Conservation (phyloP, 2,113 vertebrate genomes). For the Siniperca knerii region DNA sequence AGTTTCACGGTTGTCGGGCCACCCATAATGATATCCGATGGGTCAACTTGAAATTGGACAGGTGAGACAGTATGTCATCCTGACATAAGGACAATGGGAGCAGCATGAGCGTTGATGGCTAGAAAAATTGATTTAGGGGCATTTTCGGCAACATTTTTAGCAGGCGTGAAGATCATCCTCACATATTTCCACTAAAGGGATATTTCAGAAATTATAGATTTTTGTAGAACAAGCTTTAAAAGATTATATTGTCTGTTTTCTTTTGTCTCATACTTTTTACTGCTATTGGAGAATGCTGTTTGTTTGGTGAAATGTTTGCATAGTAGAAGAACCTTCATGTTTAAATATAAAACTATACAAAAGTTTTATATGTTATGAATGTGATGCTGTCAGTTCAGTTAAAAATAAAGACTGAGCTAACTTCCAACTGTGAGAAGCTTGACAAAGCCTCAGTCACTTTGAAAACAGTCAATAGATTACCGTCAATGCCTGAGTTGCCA, state of each 20-base stretch:
- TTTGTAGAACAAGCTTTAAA: not conserved
- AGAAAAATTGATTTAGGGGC: conserved; percentile 34
- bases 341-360: not conserved
- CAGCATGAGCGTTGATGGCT: conserved; percentile 34
- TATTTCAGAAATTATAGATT: conserved; percentile 19
- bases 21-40: conserved; percentile 78
- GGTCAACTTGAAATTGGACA: conserved; percentile 80
- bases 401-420: conserved; percentile 18
- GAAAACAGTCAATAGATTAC: conserved; percentile 50
- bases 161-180: conserved; percentile 36
- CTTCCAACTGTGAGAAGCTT: conserved; percentile 29
- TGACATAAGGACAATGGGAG: conserved; percentile 70
- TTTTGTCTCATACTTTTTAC: not conserved
- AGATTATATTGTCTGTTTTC: not conserved
- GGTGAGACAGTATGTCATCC: conserved; percentile 75
- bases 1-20: conserved; percentile 76
- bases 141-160: conserved; percentile 44
- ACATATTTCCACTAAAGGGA: not conserved
- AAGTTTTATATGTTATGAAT: conserved; percentile 1
- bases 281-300: too few species aligned
- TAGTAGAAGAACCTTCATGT: not conserved
- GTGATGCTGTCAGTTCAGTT: conserved; percentile 26
- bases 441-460: conserved; percentile 38
- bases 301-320: not conserved
- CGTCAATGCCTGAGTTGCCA: conserved; percentile 54